A percentile compares a stretch with the other conserved stretches of the same genome.
phyloP scores from a whole-genome alignment of 2,797 vertebrate species.

The Molothrus aeneus region DNA sequence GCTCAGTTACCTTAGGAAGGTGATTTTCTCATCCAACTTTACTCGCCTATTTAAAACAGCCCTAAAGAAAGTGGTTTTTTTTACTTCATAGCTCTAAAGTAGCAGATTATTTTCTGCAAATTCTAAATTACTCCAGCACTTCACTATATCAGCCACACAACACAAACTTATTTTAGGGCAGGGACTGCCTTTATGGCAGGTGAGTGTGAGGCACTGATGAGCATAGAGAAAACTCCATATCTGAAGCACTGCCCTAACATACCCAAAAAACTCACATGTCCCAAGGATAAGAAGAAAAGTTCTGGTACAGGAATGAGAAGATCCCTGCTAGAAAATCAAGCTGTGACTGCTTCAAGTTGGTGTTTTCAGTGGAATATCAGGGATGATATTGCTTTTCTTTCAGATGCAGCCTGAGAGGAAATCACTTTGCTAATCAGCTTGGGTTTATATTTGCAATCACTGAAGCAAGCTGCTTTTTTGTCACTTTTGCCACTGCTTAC shows the following conservation, averaged over 20 bases:
- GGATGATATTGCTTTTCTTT: neutral
- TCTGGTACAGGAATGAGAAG: neutral
- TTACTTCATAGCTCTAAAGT: neutral
- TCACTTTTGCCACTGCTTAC: neutral
- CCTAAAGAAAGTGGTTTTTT: rapidly evolving
- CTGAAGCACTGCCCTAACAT: neutral
- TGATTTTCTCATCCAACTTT: neutral
- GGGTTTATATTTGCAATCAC: neutral
- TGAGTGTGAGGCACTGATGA: neutral
- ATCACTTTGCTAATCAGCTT: neutral
- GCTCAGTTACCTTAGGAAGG: neutral
- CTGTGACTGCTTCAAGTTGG: neutral
- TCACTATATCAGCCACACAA: neutral
- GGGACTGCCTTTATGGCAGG: neutral
- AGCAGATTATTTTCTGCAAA: neutral
- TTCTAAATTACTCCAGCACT: neutral
- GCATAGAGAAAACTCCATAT: rapidly evolving
- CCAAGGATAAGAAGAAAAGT: neutral
- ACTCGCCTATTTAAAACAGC: neutral
- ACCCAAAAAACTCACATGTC: neutral
- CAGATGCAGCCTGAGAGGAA: neutral
- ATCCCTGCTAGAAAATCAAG: neutral
- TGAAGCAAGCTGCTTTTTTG: neutral
- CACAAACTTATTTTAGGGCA: neutral
- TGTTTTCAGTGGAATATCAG: neutral